A percentile compares a stretch with the other conserved stretches of the same genome.
Conservation (phyloP, 2,797 vertebrate genomes). For the Synaphobranchus kaupii region DNA sequence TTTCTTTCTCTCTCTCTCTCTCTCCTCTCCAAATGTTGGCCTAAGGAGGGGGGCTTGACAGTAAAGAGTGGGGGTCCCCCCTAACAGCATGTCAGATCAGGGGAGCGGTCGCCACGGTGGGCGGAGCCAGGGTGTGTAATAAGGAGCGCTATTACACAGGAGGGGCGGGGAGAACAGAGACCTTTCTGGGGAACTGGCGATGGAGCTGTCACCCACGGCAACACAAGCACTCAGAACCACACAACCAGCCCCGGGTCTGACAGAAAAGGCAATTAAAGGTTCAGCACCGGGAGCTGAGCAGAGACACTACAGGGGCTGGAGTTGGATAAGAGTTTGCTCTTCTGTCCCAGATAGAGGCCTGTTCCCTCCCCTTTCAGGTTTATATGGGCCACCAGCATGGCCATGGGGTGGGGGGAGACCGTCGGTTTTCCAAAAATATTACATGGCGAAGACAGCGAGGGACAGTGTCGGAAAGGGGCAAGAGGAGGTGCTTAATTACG, state of each 20-base stretch:
- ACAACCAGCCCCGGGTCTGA: not conserved
- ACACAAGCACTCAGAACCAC: not conserved
- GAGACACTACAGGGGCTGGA: not conserved
- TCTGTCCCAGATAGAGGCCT: not conserved
- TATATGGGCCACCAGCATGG: constrained; percentile 18
- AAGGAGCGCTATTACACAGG: not conserved
- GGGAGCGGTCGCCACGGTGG: not conserved
- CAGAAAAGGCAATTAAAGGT: constrained; percentile 13
- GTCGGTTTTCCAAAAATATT: constrained; percentile 18
- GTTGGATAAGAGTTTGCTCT: not conserved
- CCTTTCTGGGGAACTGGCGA: not conserved
- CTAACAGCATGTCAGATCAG: not conserved
- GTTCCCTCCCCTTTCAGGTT: not conserved
- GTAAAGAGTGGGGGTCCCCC: not conserved
- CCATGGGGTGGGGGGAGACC: not conserved
- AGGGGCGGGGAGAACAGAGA: not conserved
- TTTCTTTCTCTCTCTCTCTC: not conserved
- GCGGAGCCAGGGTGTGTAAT: constrained; percentile 11
- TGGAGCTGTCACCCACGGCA: not conserved
- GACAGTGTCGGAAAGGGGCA: not conserved
- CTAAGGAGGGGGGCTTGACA: not conserved
- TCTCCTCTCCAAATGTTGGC: not conserved
- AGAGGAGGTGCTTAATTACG: not conserved
- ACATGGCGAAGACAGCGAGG: not conserved
- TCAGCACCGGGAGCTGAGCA: not conserved